Evolutionary conservation across 2,888 invertebrate genomes (phyloP), one percentile per base, ranked within the genome.

Genomic region (Eupelmus urozonus): DNA sequence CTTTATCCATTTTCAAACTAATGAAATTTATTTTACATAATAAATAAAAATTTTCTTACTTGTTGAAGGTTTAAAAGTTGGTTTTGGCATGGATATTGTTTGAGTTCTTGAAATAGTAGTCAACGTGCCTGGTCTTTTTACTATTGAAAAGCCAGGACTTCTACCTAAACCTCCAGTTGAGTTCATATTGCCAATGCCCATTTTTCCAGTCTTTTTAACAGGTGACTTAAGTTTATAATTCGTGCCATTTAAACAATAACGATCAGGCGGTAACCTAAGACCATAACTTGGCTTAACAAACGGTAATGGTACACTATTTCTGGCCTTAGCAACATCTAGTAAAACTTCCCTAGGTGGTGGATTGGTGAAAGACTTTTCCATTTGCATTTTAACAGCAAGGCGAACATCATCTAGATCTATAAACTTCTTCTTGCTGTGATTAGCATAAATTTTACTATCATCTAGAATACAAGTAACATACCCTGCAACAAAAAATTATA

Each of bases 361-460:
- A 70, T 94, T 95, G 0, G 97, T 97, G 86, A 98, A 98, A 0
- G 96, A 94, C 84, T 96, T 95, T 85, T 98, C 98, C 80, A 96
- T 91, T 81, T 96, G 95, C 91, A 97, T 94, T 86, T 97, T 96
- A 0, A 97, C 95, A 0, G 98, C 98, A 72, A 99, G 89, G 83
- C 95, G 93, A 0, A 99, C 96, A 90, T 99, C 99, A 63, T 98
- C 98, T 34, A 96, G 91, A 87, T 98, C 98, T 76, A 99, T 94
- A 1, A 93, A 93, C 90, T 97, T 98, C 90, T 98, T 98, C 88
- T 96, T 97, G 0, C 97, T 95, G 90, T 98, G 97, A 84, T 93
- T 95, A 0, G 98, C 97, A 88, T 96, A 98, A 0, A 96, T 94
- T 85, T 95, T 92, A 49, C 98, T 97, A 89, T 98, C 98, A 84